Percentiles rank a stretch among this genome's conserved stretches.
phyloP scores from a whole-genome alignment of 2,888 invertebrate species.

The Bombylius discolor region DNA sequence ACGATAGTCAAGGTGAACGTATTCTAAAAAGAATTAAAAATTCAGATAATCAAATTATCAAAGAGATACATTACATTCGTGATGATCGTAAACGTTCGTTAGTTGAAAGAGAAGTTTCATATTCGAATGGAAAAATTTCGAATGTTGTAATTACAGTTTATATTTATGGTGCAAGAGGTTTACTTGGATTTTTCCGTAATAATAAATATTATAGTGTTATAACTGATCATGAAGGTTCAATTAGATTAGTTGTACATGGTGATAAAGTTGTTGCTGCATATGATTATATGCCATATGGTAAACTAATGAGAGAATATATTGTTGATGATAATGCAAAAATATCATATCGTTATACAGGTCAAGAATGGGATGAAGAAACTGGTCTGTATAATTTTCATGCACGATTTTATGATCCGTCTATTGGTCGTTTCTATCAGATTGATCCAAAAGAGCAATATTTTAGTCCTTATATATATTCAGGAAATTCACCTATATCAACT shows the following conservation, averaged over 20 bases:
- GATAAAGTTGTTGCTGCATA: slow-evolving; percentile 18
- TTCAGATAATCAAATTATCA: background rate
- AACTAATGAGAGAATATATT: slow-evolving; percentile 12
- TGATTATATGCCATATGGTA: slow-evolving; percentile 19
- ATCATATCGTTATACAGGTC: slow-evolving; percentile 16
- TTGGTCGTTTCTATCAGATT: slow-evolving; percentile 16
- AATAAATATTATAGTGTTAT: slow-evolving; percentile 12
- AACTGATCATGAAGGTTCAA: slow-evolving; percentile 18
- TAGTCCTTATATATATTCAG: slow-evolving; percentile 18
- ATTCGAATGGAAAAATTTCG: too few relatives aligned
- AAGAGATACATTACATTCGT: slow-evolving; percentile 8
- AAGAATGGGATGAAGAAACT: slow-evolving; percentile 19
- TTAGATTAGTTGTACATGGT: slow-evolving; percentile 12
- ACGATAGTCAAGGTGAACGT: slow-evolving; percentile 8
- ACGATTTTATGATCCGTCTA: slow-evolving; percentile 17
- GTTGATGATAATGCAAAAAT: slow-evolving; percentile 9
- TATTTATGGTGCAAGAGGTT: slow-evolving; percentile 5
- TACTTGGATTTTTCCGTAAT: slow-evolving; percentile 7
- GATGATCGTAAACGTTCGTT: slow-evolving; percentile 6
- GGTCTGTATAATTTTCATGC: slow-evolving; percentile 18
- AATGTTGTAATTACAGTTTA: slow-evolving; percentile 2
- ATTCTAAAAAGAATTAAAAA: slow-evolving; percentile 1
- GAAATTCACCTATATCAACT: slow-evolving; percentile 9
- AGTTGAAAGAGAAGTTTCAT: slow-evolving; percentile 6
- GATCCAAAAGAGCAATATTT: slow-evolving; percentile 15